A percentile compares a stretch with the other conserved stretches of the same genome.
Evolutionary conservation across 2,888 invertebrate species (phyloP).

Genomic region (Diadromus collaris): DNA sequence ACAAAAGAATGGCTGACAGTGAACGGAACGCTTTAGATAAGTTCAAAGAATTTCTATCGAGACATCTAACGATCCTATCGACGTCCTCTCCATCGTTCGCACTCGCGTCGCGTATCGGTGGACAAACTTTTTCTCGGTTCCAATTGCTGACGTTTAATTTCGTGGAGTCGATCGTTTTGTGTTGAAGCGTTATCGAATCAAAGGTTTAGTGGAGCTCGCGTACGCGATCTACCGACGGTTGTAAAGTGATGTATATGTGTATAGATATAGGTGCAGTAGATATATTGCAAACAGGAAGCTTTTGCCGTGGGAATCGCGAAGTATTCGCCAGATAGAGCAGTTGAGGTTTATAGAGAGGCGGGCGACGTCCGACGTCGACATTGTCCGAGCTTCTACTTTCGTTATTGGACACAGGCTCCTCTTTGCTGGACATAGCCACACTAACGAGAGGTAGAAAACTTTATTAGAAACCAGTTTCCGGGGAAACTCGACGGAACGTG

Average conservation of each 20-base stretch:
- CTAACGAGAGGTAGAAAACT: constrained; percentile 59
- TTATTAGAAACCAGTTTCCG: constrained; percentile 60
- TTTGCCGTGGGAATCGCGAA: constrained; percentile 41
- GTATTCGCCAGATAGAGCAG: constrained; percentile 47
- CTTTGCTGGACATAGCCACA: constrained; percentile 24
- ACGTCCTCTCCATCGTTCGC: constrained; percentile 19
- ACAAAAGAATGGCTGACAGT: background rate
- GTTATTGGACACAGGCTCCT: constrained; percentile 43
- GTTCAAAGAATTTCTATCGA: constrained; percentile 10
- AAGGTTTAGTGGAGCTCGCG: constrained; percentile 37
- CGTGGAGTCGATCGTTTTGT: constrained; percentile 47
- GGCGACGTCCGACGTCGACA: constrained; percentile 38
- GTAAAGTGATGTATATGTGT: constrained; percentile 9
- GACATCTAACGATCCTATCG: constrained; percentile 21
- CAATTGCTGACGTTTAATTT: constrained; percentile 42
- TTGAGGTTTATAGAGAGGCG: constrained; percentile 4
- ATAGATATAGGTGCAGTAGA: constrained; percentile 1
- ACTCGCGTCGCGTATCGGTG: constrained; percentile 34
- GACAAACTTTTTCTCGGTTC: constrained; percentile 30
- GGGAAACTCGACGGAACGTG: constrained; percentile 37
- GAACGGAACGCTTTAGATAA: constrained; percentile 1
- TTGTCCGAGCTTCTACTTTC: constrained; percentile 45
- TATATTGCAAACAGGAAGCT: constrained; percentile 25
- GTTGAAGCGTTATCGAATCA: constrained; percentile 56
- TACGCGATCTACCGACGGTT: constrained; percentile 17